These are phyloP conservation scores for Formica selysi DNA, from an alignment of 1,140 invertebrate species.

Conservation along the genomic window DNA sequence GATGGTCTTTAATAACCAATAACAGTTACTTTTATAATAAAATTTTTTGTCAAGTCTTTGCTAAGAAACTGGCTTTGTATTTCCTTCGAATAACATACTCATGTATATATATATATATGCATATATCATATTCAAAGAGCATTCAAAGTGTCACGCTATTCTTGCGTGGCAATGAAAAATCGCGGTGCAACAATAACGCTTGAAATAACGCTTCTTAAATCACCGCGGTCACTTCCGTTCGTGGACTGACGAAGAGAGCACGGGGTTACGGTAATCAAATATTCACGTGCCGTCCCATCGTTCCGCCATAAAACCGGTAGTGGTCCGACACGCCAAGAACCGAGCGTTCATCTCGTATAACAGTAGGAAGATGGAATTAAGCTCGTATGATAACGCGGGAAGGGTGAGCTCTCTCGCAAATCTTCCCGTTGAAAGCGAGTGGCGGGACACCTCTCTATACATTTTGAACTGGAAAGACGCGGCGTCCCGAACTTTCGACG, in stretches of 20 bases:
- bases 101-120: background rate
- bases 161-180: constrained; percentile 41
- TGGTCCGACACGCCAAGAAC: constrained; percentile 7
- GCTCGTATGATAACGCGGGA: constrained; percentile 79
- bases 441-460: constrained; percentile 82
- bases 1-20: background rate
- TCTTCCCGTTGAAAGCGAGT: constrained; percentile 78
- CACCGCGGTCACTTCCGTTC: constrained; percentile 27
- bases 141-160: constrained; percentile 33
- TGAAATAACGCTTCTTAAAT: constrained; percentile 39
- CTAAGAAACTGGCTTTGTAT: background rate
- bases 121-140: constrained; percentile 34
- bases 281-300: constrained; percentile 51
- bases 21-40: background rate
- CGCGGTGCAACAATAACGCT: constrained; percentile 35
- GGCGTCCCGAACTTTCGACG: constrained; percentile 85
- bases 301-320: constrained; percentile 60
- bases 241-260: background rate
- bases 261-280: constrained; percentile 56
- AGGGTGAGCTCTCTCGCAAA: constrained; percentile 80
- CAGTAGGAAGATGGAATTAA: constrained; percentile 77
- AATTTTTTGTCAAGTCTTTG: constrained; percentile 14
- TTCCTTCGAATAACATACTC: background rate
- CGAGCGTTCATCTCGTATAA: constrained; percentile 21
- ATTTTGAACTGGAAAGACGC: constrained; percentile 85